Percentiles rank a stretch among this genome's conserved stretches.
These are phyloP conservation scores for Nomia melanderi DNA, from an alignment of 1,140 invertebrate genomes.

Conservation along the genomic window DNA sequence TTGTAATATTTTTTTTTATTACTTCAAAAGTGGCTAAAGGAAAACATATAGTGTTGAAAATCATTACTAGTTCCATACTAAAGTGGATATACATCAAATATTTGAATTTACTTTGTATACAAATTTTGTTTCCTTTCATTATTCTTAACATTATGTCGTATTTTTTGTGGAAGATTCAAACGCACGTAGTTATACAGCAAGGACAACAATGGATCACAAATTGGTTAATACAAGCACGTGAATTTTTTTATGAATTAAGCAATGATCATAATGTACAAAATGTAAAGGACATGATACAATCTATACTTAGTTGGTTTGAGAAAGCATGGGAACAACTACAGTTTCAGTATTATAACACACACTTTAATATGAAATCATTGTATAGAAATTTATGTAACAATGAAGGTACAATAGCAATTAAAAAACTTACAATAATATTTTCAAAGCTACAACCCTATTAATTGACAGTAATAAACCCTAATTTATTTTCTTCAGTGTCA, in stretches of 20 bases:
- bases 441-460: background rate
- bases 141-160: constrained; percentile 24
- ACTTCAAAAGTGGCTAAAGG: background rate
- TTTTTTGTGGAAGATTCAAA: constrained; percentile 73
- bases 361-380: constrained; percentile 71
- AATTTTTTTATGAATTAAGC: constrained; percentile 70
- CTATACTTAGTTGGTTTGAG: constrained; percentile 69
- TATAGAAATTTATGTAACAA: constrained; percentile 61
- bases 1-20: constrained; percentile 3
- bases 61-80: no score
- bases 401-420: constrained; percentile 68
- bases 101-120: no score
- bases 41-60: background rate
- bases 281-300: constrained; percentile 69
- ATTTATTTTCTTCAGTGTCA: constrained; percentile 70
- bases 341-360: constrained; percentile 67
- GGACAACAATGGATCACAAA: constrained; percentile 73
- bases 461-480: constrained; percentile 15
- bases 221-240: constrained; percentile 69
- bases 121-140: no score
- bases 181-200: constrained; percentile 72
- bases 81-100: no score
- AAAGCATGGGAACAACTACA: constrained; percentile 69
- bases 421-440: constrained; percentile 42
- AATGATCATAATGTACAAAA: constrained; percentile 73